These are phyloP conservation scores for Rhombomys opimus DNA, from an alignment of 2,113 vertebrate species.

Conservation along the genomic window DNA sequence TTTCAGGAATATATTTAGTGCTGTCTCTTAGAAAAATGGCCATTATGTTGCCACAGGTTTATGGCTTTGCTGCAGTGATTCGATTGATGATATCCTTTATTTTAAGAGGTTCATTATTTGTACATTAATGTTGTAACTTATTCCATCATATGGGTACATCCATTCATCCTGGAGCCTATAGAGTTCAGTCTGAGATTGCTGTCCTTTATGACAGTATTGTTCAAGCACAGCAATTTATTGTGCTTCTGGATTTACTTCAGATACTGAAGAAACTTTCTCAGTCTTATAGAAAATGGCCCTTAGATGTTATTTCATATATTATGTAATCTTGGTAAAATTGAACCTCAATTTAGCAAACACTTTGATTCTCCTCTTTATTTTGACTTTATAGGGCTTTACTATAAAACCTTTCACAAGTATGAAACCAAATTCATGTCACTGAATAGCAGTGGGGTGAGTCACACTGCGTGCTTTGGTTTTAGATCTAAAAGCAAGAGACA, in stretches of 20 bases:
- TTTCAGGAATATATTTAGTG: constrained; percentile 56
- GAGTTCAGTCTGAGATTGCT: constrained; percentile 22
- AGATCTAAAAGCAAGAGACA: neutral
- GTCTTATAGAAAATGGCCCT: constrained; percentile 31
- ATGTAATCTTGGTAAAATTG: neutral
- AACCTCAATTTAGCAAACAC: constrained; percentile 38
- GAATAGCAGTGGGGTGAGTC: neutral
- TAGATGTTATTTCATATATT: neutral
- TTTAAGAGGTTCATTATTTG: constrained; percentile 80
- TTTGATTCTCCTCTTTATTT: neutral
- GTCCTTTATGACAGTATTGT: constrained; percentile 27
- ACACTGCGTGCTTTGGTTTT: neutral
- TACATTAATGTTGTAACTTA: constrained; percentile 74
- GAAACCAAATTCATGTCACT: neutral
- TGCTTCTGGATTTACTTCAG: neutral
- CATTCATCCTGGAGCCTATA: constrained; percentile 61
- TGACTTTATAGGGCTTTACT: neutral
- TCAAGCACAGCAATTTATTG: constrained; percentile 41
- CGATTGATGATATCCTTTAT: constrained; percentile 68
- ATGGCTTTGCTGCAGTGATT: constrained; percentile 66
- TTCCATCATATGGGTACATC: constrained; percentile 52
- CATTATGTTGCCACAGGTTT: constrained; percentile 74
- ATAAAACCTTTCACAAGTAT: neutral
- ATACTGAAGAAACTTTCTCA: constrained; percentile 39
- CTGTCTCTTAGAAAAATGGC: constrained; percentile 52